Conservation (phyloP, 2,797 vertebrate genomes). For the Rousettus madagascariensis region DNA sequence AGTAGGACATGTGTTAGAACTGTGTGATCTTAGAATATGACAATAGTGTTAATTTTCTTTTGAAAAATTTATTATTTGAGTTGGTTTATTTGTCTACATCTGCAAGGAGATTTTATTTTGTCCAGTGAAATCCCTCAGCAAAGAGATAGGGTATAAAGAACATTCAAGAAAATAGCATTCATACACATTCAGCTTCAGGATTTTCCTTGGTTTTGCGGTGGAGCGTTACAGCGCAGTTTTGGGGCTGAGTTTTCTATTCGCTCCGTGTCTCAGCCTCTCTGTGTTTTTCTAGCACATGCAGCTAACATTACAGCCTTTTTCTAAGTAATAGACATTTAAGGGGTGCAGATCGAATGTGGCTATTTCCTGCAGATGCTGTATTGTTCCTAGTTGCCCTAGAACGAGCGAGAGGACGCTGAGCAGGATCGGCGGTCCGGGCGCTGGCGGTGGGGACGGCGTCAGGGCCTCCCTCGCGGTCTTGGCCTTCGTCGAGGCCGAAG, state of each 20-base stretch:
- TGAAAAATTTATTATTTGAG: neutral
- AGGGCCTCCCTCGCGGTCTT: neutral
- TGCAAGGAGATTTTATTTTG: constrained; percentile 27
- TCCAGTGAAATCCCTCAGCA: neutral
- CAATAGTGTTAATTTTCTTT: constrained; percentile 34
- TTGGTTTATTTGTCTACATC: constrained; percentile 8
- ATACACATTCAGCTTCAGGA: neutral
- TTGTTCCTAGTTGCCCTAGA: neutral
- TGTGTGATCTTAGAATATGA: constrained; percentile 14
- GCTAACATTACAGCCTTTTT: neutral
- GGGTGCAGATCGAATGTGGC: neutral
- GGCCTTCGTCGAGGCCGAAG: neutral
- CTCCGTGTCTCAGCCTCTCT: neutral
- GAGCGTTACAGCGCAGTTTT: neutral
- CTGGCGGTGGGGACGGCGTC: neutral
- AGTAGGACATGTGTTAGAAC: neutral
- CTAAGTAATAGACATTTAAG: neutral
- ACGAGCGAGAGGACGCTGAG: neutral
- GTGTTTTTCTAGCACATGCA: neutral
- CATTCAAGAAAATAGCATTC: neutral
- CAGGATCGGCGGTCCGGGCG: neutral
- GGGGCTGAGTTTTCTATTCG: neutral
- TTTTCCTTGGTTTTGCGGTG: neutral
- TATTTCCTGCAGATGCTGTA: neutral
- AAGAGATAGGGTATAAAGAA: neutral